A percentile compares a stretch with the other conserved stretches of the same genome.
phyloP scores from a whole-genome alignment of 2,888 invertebrate genomes.

The Hypomecis punctinalis region DNA sequence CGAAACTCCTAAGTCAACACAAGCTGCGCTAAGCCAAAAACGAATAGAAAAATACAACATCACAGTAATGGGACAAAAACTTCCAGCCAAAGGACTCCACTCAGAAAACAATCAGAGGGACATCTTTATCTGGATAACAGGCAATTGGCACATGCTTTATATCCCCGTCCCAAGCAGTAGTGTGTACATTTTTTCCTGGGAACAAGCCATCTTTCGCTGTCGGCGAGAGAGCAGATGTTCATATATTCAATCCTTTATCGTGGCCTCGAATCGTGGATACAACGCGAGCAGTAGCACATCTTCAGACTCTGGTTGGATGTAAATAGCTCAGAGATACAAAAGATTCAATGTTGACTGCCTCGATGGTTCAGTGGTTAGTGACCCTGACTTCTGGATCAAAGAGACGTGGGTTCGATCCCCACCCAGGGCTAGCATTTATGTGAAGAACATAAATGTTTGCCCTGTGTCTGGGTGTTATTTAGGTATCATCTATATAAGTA shows the following conservation, averaged over 20 bases:
- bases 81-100: slow-evolving; percentile 22
- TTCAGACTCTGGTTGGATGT: not conserved
- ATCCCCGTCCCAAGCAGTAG: slow-evolving; percentile 28
- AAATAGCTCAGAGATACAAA: too few species aligned
- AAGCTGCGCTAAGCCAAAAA: slow-evolving; percentile 44
- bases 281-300: slow-evolving; percentile 17
- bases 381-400: too few species aligned
- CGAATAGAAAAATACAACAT: slow-evolving; percentile 34
- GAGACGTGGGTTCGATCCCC: too few species aligned
- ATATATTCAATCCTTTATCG: slow-evolving; percentile 73
- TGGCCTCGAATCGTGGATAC: slow-evolving; percentile 46
- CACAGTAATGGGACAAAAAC: slow-evolving; percentile 23
- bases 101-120: slow-evolving; percentile 41
- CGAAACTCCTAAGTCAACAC: not conserved
- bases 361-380: too few species aligned
- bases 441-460: too few species aligned
- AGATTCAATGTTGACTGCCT: too few species aligned
- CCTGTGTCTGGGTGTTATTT: too few species aligned
- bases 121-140: slow-evolving; percentile 28
- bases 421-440: too few species aligned
- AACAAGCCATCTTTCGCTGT: slow-evolving; percentile 60
- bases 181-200: slow-evolving; percentile 41
- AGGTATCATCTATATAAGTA: too few species aligned
- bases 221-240: slow-evolving; percentile 56
- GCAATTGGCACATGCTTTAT: slow-evolving; percentile 39